Evolutionary conservation across 2,888 invertebrate species (phyloP).

Genomic region (Sepiola atlantica): DNA sequence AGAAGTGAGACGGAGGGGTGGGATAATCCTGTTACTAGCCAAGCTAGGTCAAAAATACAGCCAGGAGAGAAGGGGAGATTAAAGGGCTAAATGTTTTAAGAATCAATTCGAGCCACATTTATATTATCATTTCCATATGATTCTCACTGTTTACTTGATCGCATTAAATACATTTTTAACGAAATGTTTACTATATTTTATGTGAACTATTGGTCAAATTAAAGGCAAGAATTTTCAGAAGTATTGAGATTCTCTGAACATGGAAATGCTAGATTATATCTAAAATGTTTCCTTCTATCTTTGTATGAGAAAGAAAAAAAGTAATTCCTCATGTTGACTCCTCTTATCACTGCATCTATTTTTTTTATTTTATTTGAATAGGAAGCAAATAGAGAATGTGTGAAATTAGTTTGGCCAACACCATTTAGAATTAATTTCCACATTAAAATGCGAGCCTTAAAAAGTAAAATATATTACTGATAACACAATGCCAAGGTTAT

Average conservation of each 20-base stretch:
- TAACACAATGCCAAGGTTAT: background rate
- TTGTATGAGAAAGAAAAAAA: background rate
- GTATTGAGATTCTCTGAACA: background rate
- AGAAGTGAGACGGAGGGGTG: too few relatives aligned
- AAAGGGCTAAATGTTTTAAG: too few relatives aligned
- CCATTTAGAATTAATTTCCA: slow-evolving; percentile 23
- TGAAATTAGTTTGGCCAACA: background rate
- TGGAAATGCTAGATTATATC: background rate
- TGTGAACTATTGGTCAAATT: background rate
- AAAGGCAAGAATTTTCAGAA: background rate
- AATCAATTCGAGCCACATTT: background rate
- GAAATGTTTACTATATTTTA: background rate
- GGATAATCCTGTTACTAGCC: too few relatives aligned
- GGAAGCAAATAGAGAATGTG: background rate
- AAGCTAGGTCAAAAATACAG: too few relatives aligned
- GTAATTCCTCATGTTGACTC: background rate
- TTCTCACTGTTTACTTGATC: background rate
- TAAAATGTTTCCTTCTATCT: background rate
- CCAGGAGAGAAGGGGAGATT: too few relatives aligned
- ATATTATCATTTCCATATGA: background rate
- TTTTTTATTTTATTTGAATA: background rate
- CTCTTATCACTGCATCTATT: background rate
- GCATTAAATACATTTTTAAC: background rate
- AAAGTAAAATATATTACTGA: background rate
- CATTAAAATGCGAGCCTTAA: background rate